Percentiles rank a stretch among this genome's conserved stretches.
Evolutionary conservation across 2,888 invertebrate genomes (phyloP).

Genomic region (Galerucella nymphaeae): DNA sequence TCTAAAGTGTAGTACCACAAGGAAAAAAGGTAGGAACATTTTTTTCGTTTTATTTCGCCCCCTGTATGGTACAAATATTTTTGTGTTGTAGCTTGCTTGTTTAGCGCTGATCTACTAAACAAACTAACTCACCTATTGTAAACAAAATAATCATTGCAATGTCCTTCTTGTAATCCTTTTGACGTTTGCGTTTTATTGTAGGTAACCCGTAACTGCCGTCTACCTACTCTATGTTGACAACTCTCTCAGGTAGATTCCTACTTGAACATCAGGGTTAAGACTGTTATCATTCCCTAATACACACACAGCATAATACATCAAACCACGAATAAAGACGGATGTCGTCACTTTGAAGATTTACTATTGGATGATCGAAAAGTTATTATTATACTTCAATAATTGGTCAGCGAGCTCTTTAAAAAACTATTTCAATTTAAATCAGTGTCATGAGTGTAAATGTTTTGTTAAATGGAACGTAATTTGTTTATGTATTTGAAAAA

Average conservation of each 20-base stretch:
- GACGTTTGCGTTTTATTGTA: conserved; percentile 57
- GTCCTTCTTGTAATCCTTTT: conserved; percentile 7
- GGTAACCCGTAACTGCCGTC: conserved; percentile 63
- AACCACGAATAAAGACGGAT: background rate
- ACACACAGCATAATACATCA: background rate
- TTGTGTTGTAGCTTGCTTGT: background rate
- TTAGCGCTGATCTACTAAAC: background rate
- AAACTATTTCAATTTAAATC: background rate
- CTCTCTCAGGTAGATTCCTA: conserved; percentile 52
- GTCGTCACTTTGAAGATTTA: background rate
- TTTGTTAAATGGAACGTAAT: background rate
- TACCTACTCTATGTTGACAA: conserved; percentile 50
- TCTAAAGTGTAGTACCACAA: background rate
- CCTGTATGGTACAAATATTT: background rate
- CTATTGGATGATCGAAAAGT: background rate
- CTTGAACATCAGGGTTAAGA: conserved; percentile 40
- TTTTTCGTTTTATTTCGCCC: background rate
- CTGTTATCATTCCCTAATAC: conserved; percentile 14
- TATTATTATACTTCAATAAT: background rate
- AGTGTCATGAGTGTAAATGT: conserved; percentile 6
- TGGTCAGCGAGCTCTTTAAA: background rate
- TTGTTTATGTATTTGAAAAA: conserved; percentile 5
- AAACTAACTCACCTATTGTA: background rate
- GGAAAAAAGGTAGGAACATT: background rate
- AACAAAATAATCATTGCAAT: background rate